These are phyloP conservation scores for Anthopleura sola DNA, from an alignment of 64 coral and sea anemone species.

Conservation along the genomic window DNA sequence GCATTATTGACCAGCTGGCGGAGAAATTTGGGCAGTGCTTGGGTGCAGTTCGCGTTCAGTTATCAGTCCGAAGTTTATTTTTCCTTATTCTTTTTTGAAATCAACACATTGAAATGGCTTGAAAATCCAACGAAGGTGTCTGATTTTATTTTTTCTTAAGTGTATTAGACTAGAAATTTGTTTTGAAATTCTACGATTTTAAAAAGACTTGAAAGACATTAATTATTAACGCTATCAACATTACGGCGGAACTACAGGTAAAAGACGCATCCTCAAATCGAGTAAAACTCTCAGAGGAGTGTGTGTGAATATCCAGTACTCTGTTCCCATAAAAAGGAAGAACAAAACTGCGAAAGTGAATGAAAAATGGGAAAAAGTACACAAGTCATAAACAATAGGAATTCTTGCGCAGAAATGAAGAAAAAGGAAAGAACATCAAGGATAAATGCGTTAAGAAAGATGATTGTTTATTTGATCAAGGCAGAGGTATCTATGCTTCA, in stretches of 20 bases:
- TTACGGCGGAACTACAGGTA: neutral
- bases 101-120: too few species aligned
- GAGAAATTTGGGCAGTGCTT: neutral
- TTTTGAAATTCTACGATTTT: neutral
- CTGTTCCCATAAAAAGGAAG: too few species aligned
- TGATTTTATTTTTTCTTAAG: neutral
- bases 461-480: neutral
- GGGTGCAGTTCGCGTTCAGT: neutral
- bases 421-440: neutral
- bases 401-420: neutral
- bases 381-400: neutral
- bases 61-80: neutral
- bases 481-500: neutral
- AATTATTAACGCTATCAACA: neutral
- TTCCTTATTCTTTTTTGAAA: neutral
- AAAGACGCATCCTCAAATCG: neutral
- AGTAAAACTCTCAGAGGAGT: too few species aligned
- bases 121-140: too few species aligned
- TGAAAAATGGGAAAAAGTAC: neutral
- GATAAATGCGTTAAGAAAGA: neutral
- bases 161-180: neutral
- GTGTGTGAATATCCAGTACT: too few species aligned
- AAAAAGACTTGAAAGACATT: neutral
- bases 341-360: neutral
- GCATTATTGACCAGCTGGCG: too few species aligned